phyloP scores from a whole-genome alignment of 2,797 vertebrate genomes.

The Paedocypris micromegethes region DNA sequence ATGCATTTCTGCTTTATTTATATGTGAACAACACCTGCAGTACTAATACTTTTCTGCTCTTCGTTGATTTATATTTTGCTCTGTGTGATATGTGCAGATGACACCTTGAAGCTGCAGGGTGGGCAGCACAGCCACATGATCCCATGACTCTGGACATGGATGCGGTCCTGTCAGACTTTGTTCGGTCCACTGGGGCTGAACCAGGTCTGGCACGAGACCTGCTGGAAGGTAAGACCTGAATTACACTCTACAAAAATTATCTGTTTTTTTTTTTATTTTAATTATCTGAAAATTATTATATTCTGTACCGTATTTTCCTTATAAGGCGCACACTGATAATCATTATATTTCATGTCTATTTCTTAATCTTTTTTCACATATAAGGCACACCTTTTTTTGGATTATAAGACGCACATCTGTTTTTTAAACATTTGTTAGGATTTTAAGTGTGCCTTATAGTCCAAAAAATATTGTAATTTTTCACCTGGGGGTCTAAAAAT shows the following conservation, averaged over 20 bases:
- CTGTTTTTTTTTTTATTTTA: background rate
- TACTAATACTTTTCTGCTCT: background rate
- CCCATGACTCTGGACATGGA: slow-evolving; percentile 99
- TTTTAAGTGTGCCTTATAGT: no score
- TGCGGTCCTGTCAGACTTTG: slow-evolving; percentile 99
- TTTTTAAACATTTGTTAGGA: no score
- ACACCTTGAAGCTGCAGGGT: slow-evolving; percentile 86
- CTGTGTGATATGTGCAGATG: slow-evolving; percentile 68
- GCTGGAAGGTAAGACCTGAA: slow-evolving; percentile 84
- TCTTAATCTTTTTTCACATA: no score
- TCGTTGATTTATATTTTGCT: background rate
- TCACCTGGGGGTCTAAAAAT: no score
- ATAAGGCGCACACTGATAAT: no score
- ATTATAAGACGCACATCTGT: no score
- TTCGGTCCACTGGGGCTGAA: slow-evolving; percentile 99
- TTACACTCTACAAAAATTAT: background rate
- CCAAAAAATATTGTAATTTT: no score
- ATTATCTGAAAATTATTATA: background rate
- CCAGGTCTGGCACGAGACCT: slow-evolving; percentile 99
- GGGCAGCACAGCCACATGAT: slow-evolving; percentile 88
- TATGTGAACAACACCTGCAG: slow-evolving; percentile 11
- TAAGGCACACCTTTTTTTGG: no score
- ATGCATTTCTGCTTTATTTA: slow-evolving; percentile 25
- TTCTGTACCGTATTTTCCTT: background rate
- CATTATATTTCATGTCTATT: no score